These are phyloP conservation scores for Zaprionus nigranus DNA, from an alignment of 1,140 invertebrate genomes.

Conservation along the genomic window DNA sequence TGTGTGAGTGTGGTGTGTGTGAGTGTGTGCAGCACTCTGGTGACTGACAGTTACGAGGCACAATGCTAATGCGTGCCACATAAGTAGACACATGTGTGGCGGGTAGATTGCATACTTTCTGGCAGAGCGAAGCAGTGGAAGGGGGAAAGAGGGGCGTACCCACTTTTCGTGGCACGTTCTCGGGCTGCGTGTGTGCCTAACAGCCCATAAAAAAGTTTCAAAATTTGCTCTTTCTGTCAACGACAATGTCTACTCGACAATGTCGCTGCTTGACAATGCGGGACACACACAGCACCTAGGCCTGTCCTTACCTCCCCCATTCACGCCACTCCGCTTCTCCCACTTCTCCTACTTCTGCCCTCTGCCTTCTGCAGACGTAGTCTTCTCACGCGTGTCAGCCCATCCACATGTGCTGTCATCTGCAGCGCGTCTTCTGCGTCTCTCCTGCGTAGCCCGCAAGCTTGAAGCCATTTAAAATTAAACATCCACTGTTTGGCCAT, in stretches of 20 bases:
- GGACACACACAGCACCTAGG: neutral
- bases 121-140: neutral
- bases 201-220: constrained; percentile 33
- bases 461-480: constrained; percentile 26
- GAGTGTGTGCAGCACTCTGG: neutral
- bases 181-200: constrained; percentile 34
- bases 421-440: constrained; percentile 11
- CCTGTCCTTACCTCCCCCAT: neutral
- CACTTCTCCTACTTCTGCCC: too few relatives aligned
- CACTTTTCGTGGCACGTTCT: constrained; percentile 27
- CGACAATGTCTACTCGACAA: constrained; percentile 1
- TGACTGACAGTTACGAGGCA: constrained; percentile 4
- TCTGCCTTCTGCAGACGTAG: neutral
- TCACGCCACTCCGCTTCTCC: neutral
- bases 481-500: constrained; percentile 70
- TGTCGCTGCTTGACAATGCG: neutral
- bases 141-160: neutral
- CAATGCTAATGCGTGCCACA: constrained; percentile 19
- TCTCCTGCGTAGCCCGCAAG: neutral
- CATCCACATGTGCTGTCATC: constrained; percentile 41
- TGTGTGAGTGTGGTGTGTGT: neutral
- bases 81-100: constrained; percentile 9
- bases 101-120: constrained; percentile 11
- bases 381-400: constrained; percentile 22
- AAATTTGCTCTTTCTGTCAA: constrained; percentile 15